Conservation (phyloP, 2,797 vertebrate species). For the Corythornis leucogaster region DNA sequence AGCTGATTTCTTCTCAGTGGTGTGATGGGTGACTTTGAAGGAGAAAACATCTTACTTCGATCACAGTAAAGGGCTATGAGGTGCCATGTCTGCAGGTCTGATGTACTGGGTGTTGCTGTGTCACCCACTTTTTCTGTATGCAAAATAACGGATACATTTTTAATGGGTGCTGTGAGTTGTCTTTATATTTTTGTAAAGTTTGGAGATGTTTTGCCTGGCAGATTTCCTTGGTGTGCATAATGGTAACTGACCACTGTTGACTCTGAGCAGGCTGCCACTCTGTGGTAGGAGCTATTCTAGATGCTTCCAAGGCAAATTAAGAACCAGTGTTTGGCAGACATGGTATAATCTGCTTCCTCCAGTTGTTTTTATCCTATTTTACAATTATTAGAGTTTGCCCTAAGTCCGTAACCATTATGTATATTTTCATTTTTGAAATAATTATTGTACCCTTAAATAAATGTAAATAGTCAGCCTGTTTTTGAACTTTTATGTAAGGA, state of each 20-base stretch:
- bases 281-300: neutral
- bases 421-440: neutral
- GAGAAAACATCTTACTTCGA: neutral
- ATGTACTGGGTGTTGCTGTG: neutral
- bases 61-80: neutral
- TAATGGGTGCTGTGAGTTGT: accelerated
- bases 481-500: neutral
- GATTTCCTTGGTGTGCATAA: neutral
- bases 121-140: neutral
- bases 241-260: neutral
- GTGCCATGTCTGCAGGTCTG: neutral
- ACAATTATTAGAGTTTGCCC: neutral
- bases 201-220: neutral
- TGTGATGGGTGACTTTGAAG: neutral
- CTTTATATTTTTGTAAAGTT: neutral
- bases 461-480: neutral
- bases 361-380: neutral
- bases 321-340: neutral
- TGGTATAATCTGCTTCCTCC: neutral
- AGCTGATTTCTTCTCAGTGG: neutral
- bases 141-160: neutral
- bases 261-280: neutral
- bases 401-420: neutral
- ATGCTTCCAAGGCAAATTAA: neutral
- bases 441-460: neutral